These are phyloP conservation scores for Oligia strigilis DNA, from an alignment of 2,888 invertebrate species.

Conservation along the genomic window DNA sequence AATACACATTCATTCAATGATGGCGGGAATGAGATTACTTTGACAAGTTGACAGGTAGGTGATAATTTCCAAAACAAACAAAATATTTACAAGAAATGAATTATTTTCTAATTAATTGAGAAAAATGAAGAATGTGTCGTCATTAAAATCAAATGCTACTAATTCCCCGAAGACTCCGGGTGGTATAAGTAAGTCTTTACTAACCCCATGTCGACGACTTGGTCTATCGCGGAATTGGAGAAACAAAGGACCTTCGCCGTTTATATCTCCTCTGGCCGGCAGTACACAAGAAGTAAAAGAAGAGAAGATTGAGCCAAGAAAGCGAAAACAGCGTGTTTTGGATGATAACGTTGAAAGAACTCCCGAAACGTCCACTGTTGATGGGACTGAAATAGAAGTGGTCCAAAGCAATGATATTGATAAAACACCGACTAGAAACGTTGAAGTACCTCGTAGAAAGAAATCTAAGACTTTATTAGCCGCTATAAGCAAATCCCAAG, in stretches of 20 bases:
- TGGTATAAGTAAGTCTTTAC: conserved; percentile 87
- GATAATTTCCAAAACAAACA: conserved; percentile 47
- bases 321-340: conserved; percentile 72
- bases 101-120: conserved; percentile 5
- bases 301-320: conserved; percentile 71
- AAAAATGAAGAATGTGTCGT: conserved; percentile 78
- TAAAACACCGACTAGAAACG: conserved; percentile 75
- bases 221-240: conserved; percentile 88
- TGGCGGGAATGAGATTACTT: conserved; percentile 64
- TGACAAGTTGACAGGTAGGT: conserved; percentile 13
- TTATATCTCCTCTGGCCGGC: conserved; percentile 81
- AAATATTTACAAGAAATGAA: conserved; percentile 16
- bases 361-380: conserved; percentile 24
- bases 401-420: conserved; percentile 48
- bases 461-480: conserved; percentile 77
- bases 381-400: conserved; percentile 29
- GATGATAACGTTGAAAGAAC: conserved; percentile 62
- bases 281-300: conserved; percentile 61
- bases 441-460: conserved; percentile 76
- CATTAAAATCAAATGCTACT: conserved; percentile 71
- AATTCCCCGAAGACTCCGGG: conserved; percentile 87
- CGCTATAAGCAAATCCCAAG: conserved; percentile 62
- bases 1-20: conserved; percentile 37
- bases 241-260: conserved; percentile 81
- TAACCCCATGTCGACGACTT: conserved; percentile 89